These are phyloP conservation scores for Glossosoma conforme DNA, from an alignment of 1,140 invertebrate species.

Conservation along the genomic window DNA sequence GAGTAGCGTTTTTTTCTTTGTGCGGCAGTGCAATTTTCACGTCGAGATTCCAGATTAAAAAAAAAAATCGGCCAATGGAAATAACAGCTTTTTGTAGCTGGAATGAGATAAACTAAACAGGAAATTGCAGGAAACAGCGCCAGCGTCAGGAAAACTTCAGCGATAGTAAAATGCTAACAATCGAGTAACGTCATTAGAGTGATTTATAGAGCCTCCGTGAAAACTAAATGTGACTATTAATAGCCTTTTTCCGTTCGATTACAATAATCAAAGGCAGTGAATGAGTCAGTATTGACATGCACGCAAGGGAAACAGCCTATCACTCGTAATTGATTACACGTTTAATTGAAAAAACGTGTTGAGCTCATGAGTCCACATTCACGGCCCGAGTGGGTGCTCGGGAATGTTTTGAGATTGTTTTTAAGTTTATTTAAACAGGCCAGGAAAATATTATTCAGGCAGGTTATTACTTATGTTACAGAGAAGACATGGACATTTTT, in stretches of 20 bases:
- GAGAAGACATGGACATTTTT: too few species aligned
- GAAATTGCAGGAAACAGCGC: neutral
- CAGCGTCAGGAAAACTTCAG: neutral
- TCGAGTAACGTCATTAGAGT: constrained; percentile 10
- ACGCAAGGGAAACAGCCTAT: constrained; percentile 26
- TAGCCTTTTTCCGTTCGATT: constrained; percentile 19
- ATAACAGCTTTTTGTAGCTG: too few species aligned
- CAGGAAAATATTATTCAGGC: too few species aligned
- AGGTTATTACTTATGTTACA: too few species aligned
- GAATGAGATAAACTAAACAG: neutral
- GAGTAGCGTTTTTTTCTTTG: too few species aligned
- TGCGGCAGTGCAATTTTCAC: too few species aligned
- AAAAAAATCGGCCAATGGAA: too few species aligned
- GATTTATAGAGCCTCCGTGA: neutral
- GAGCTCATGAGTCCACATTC: too few species aligned
- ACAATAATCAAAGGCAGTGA: constrained; percentile 18
- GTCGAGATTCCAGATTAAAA: too few species aligned
- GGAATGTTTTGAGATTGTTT: too few species aligned
- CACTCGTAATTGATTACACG: constrained; percentile 1
- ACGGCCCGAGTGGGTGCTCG: too few species aligned
- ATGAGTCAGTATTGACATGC: constrained; percentile 5
- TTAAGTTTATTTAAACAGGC: too few species aligned
- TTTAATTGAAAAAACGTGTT: constrained; percentile 12
- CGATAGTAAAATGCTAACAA: constrained; percentile 3
- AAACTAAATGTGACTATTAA: constrained; percentile 14